Conservation (phyloP, 2,888 invertebrate species). For the Saturnia japonica region DNA sequence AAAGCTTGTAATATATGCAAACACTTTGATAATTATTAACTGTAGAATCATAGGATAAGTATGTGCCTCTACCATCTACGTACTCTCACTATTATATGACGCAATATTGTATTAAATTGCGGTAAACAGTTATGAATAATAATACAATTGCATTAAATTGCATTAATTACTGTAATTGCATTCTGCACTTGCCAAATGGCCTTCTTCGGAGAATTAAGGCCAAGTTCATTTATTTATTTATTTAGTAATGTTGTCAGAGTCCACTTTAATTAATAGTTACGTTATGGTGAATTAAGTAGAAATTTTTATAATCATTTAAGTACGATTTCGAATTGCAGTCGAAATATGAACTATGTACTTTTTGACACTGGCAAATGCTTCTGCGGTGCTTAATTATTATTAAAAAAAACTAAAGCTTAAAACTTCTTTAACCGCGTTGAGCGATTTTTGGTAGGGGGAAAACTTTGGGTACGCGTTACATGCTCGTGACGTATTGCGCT, state of each 20-base stretch:
- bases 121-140: constrained; percentile 1
- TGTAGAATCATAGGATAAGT: not conserved
- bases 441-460: no score
- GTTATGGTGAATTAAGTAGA: not conserved
- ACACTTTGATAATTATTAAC: not conserved
- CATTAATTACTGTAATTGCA: constrained; percentile 1
- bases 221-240: constrained; percentile 3
- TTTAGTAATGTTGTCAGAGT: not conserved
- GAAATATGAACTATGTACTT: no score
- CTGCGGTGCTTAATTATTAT: not conserved
- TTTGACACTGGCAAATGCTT: not conserved
- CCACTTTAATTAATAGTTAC: not conserved
- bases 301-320: not conserved
- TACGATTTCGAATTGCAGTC: not conserved
- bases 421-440: no score
- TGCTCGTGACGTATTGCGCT: no score
- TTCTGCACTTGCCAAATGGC: constrained; percentile 1
- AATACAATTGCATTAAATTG: not conserved
- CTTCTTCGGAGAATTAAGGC: not conserved
- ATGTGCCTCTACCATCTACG: not conserved
- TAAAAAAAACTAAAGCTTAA: no score
- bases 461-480: no score
- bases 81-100: not conserved
- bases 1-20: no score
- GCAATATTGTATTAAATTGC: not conserved